Percentiles rank a stretch among this genome's conserved stretches.
Evolutionary conservation across 2,888 invertebrate genomes (phyloP).

Genomic region (Miltochrista miniata): DNA sequence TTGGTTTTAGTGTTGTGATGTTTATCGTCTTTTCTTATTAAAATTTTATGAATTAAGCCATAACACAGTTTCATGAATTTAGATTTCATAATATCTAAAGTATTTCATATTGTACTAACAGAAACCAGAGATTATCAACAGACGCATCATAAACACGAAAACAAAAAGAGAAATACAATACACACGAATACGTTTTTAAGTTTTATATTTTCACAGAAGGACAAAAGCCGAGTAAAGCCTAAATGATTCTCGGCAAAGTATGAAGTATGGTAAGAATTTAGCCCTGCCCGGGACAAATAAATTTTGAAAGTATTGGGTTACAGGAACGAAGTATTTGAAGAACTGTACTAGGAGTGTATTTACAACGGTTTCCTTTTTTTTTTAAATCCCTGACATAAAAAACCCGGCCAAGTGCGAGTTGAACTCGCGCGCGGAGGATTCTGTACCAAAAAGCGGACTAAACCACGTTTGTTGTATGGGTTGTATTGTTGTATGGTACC

Average conservation of each 20-base stretch:
- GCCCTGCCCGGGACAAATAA: conserved; percentile 36
- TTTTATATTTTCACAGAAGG: conserved; percentile 31
- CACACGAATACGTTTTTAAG: conserved; percentile 17
- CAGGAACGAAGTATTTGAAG: conserved; percentile 29
- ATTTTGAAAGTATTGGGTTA: conserved; percentile 39
- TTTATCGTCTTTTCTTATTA: too few relatives aligned
- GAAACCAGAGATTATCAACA: conserved; percentile 25
- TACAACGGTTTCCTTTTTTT: conserved; percentile 3
- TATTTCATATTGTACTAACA: conserved; percentile 1
- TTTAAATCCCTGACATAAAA: too few relatives aligned
- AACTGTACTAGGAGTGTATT: conserved; percentile 34
- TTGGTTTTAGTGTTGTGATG: too few relatives aligned
- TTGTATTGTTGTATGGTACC: too few relatives aligned
- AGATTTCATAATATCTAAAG: background rate
- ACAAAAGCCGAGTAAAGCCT: conserved; percentile 36
- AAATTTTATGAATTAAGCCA: too few relatives aligned
- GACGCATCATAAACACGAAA: conserved; percentile 19
- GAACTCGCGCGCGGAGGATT: too few relatives aligned
- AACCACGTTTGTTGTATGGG: too few relatives aligned
- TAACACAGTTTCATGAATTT: too few relatives aligned
- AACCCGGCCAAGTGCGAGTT: too few relatives aligned
- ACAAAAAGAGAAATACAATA: conserved; percentile 11
- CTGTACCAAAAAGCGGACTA: too few relatives aligned
- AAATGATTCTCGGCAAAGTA: conserved; percentile 41
- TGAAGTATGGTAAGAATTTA: conserved; percentile 43